Conservation (phyloP, 2,113 vertebrate genomes). For the Urocynchramus pylzowi region DNA sequence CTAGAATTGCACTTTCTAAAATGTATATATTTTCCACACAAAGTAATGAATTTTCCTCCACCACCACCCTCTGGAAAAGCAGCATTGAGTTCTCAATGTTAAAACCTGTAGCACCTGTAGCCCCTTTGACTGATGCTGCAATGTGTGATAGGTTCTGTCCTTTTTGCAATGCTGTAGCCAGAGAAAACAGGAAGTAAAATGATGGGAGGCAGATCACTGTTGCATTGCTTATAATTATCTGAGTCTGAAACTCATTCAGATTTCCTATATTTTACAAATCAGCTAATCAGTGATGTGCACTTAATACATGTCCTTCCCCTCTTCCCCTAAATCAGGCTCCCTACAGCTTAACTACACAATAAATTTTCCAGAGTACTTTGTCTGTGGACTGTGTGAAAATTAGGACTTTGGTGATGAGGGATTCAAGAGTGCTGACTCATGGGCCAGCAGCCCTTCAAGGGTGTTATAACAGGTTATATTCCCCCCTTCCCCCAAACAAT, state of each 20-base stretch:
- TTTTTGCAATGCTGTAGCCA: background rate
- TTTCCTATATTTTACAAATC: constrained; percentile 4
- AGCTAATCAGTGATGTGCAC: background rate
- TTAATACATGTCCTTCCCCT: background rate
- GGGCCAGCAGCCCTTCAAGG: background rate
- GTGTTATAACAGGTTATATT: background rate
- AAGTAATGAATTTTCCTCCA: background rate
- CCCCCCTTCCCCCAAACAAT: background rate
- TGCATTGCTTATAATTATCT: background rate
- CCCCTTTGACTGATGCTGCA: background rate
- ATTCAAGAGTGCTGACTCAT: background rate
- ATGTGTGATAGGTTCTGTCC: background rate
- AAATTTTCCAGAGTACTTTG: background rate
- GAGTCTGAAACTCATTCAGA: background rate
- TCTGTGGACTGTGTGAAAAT: background rate
- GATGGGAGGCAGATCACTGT: background rate
- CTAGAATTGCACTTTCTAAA: background rate
- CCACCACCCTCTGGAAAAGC: background rate
- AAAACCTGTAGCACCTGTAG: background rate
- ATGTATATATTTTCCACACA: background rate
- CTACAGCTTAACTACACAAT: background rate
- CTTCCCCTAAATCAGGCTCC: background rate
- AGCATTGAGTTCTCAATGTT: background rate
- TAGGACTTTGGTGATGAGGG: background rate
- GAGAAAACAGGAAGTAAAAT: background rate